Base-by-base conservation (phyloP, 1,140 invertebrate species). In the Zaprionus kolodkinae region DNA sequence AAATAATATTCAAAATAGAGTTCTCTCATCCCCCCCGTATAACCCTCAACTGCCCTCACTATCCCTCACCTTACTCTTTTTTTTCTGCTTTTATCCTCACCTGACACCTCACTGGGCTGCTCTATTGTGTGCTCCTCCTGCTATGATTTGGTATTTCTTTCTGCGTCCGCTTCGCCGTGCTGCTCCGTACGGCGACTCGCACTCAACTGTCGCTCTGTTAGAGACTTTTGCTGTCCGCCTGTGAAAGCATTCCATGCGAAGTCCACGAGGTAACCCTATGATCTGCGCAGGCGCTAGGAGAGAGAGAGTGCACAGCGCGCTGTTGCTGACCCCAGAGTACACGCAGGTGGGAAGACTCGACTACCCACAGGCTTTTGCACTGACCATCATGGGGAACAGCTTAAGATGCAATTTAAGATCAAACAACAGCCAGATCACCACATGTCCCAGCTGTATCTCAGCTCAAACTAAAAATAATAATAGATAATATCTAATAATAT, bases 121-220 rank as follows among this genome's bases (percentile, higher is more conserved):
- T 45, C 40, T 45, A 15, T 45, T 45, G n/a, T 50, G 6, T 50
- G 17, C 45, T 50, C 17, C 17, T 50, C 38, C 25, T 43, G 25
- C 10, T 27, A 62, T 40, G 38, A 3, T 21, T 21, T 30, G 33
- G 1, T 45, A 15, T 30, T 60, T 66, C 55, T 71, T 71, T 66
- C 78, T 71, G 77, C 59, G 64, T 17, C 45, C 11, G 45, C 45
- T 50, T 50, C 52, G 52, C 71, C 75, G 78, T 88, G 73, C 85
- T 78, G 68, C 78, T 85, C 75, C 62, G 63, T 61, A 79, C 74
- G 80, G 71, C 56, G 60, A 74, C 81, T 89, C 80, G 86, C 81
- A 81, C 85, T 89, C 78, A 85, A 88, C 84, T 88, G 79, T 33
- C 65, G 67, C 40, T 45, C 40, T 45, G 40, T 52, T 40, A 45